These are phyloP conservation scores for Schizotus pectinicornis DNA, from an alignment of 2,888 invertebrate species.

Conservation along the genomic window DNA sequence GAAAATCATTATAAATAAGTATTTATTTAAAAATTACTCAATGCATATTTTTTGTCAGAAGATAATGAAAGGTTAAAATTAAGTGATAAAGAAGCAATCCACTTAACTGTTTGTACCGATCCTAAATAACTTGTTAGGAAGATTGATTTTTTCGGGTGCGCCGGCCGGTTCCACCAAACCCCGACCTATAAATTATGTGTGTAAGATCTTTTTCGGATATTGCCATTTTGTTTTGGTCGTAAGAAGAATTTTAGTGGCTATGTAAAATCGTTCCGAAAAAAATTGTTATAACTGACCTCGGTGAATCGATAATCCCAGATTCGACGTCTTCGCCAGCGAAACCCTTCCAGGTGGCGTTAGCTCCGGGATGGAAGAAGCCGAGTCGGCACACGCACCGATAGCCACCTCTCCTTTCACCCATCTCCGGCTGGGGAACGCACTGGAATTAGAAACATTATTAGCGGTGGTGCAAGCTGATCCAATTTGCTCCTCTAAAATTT, in stretches of 20 bases:
- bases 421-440: conserved; percentile 59
- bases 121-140: too few relatives aligned
- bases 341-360: conserved; percentile 60
- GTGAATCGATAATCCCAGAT: conserved; percentile 48
- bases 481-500: neutral
- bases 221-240: too few relatives aligned
- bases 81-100: too few relatives aligned
- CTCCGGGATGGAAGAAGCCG: conserved; percentile 66
- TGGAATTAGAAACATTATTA: conserved; percentile 49
- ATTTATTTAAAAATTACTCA: too few relatives aligned
- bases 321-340: conserved; percentile 63
- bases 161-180: neutral
- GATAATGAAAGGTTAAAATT: too few relatives aligned
- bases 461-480: neutral
- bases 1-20: too few relatives aligned
- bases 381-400: conserved; percentile 70
- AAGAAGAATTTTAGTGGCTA: neutral
- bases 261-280: conserved; percentile 6
- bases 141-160: neutral
- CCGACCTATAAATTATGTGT: neutral
- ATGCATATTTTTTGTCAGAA: too few relatives aligned
- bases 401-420: conserved; percentile 59
- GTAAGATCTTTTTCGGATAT: too few relatives aligned
- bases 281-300: conserved; percentile 47
- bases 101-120: too few relatives aligned